Conservation (phyloP, 2,113 vertebrate species). For the Silurus asotus region DNA sequence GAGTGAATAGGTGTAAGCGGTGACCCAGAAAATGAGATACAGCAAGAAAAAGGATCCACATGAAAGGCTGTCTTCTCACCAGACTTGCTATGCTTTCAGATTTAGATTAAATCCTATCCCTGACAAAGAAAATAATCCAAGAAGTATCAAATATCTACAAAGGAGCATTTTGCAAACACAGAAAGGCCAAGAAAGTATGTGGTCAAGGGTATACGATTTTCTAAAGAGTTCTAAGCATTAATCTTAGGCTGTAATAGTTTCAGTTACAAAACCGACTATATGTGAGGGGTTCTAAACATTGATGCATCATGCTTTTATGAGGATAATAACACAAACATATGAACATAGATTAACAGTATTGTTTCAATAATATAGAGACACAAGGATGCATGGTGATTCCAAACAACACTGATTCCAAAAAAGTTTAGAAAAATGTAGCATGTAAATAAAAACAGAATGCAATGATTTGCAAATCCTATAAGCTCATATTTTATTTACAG, state of each 20-base stretch:
- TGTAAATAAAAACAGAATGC: too few relatives aligned
- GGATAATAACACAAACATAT: not conserved
- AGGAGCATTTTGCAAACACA: not conserved
- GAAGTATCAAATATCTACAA: slow-evolving; percentile 12
- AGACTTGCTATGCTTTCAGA: slow-evolving; percentile 6
- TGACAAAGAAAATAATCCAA: slow-evolving; percentile 35
- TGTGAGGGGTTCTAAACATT: not conserved
- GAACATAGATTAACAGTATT: not conserved
- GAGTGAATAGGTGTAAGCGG: slow-evolving; percentile 12
- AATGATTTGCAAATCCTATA: too few relatives aligned
- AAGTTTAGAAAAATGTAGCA: too few relatives aligned
- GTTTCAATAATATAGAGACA: not conserved
- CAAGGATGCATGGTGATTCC: not conserved
- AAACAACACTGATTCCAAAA: too few relatives aligned
- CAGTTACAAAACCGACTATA: not conserved
- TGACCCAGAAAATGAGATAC: slow-evolving; percentile 46
- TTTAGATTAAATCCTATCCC: slow-evolving; percentile 39
- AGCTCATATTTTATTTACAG: too few relatives aligned
- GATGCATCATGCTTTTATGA: not conserved
- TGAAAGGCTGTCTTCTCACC: slow-evolving; percentile 9
- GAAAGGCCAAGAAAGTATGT: not conserved
- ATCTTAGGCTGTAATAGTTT: not conserved
- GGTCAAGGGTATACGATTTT: not conserved
- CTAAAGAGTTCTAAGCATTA: not conserved
- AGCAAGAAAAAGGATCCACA: slow-evolving; percentile 13